These are phyloP conservation scores for Chloroceryle aenea DNA, from an alignment of 2,113 vertebrate genomes.

Conservation along the genomic window DNA sequence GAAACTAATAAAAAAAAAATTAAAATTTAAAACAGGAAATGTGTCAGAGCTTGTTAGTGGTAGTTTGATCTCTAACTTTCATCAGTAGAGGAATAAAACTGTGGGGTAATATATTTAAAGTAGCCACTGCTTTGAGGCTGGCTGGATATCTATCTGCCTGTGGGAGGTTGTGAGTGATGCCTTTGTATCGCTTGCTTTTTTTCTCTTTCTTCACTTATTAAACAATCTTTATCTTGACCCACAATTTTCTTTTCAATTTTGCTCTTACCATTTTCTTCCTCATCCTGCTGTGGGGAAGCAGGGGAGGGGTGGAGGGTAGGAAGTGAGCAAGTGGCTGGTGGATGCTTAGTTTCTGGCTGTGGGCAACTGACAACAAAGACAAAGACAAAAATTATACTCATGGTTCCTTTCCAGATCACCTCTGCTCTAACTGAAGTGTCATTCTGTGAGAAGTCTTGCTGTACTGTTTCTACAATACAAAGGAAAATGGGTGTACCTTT, in stretches of 20 bases:
- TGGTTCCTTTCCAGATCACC: background rate
- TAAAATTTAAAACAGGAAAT: background rate
- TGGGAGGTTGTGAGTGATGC: background rate
- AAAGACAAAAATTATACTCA: background rate
- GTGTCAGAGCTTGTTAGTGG: background rate
- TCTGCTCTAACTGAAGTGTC: background rate
- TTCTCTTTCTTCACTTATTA: no score
- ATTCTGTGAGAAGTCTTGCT: background rate
- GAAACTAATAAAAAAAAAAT: background rate
- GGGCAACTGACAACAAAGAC: background rate
- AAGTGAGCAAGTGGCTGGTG: background rate
- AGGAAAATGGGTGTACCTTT: background rate
- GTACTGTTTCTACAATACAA: background rate
- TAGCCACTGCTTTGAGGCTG: fast-evolving
- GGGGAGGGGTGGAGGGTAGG: no score
- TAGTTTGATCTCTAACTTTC: background rate
- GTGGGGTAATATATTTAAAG: background rate
- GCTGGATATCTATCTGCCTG: fast-evolving
- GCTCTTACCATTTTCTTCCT: no score
- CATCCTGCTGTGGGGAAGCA: no score
- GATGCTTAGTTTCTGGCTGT: background rate
- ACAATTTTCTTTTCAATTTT: no score
- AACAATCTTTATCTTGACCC: no score
- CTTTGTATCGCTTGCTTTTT: no score
- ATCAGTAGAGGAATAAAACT: background rate